Percentiles rank a stretch among this genome's conserved stretches.
Evolutionary conservation across 2,888 invertebrate species (phyloP).

Genomic region (Drosophila incognita): DNA sequence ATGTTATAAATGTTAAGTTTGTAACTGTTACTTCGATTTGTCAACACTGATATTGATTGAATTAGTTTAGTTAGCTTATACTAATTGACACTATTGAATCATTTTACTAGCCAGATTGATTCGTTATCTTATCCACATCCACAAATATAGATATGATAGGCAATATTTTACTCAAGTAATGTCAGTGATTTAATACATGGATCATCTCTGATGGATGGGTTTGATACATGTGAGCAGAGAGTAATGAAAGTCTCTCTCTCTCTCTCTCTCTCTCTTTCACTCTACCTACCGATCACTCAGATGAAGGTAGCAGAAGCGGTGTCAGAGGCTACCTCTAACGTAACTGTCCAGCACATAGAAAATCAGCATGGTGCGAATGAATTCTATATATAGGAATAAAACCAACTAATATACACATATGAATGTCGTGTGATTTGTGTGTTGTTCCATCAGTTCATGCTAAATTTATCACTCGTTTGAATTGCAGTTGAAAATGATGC

Average conservation of each 20-base stretch:
- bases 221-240: not conserved
- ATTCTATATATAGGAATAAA: not conserved
- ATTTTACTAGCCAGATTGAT: not conserved
- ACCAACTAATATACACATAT: too few species aligned
- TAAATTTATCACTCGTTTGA: constrained; percentile 5
- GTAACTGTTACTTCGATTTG: not conserved
- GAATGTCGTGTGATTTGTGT: not conserved
- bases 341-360: constrained; percentile 22
- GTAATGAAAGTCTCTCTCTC: constrained; percentile 46
- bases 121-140: not conserved
- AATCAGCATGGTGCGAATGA: constrained; percentile 14
- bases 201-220: constrained; percentile 27
- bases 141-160: not conserved
- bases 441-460: not conserved
- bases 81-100: not conserved
- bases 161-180: not conserved
- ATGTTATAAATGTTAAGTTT: too few species aligned
- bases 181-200: not conserved
- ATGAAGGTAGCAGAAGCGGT: not conserved
- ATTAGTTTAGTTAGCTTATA: not conserved
- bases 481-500: constrained; percentile 65
- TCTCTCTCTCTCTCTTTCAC: not conserved
- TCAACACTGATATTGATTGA: not conserved
- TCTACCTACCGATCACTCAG: constrained; percentile 28
- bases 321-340: constrained; percentile 34